These are phyloP conservation scores for Tridacna crocea DNA, from an alignment of 2,888 invertebrate species.

Conservation along the genomic window DNA sequence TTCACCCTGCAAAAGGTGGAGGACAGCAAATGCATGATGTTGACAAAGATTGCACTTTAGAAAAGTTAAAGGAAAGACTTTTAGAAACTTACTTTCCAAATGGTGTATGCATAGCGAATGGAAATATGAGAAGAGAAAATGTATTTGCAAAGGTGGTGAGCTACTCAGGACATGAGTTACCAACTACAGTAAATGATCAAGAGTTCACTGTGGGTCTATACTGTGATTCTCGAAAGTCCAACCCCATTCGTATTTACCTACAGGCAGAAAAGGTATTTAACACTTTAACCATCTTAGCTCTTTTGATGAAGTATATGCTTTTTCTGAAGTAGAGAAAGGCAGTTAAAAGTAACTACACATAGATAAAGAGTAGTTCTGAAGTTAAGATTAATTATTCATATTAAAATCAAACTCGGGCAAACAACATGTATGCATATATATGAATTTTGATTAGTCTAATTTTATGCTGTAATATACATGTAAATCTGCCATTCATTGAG, in stretches of 20 bases:
- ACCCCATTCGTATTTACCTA: neutral
- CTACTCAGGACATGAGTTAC: neutral
- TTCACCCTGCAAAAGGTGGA: neutral
- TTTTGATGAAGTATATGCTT: no score
- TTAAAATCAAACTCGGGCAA: no score
- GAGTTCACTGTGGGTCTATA: neutral
- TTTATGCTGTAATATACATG: no score
- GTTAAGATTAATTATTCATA: no score
- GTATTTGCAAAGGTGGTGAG: neutral
- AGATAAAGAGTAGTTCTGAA: no score
- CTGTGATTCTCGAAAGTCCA: neutral
- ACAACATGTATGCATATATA: no score
- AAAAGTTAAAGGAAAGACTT: neutral
- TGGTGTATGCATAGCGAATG: slow-evolving; percentile 4
- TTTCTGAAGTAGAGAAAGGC: no score
- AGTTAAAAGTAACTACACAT: no score
- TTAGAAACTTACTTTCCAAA: neutral
- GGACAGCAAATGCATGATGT: neutral
- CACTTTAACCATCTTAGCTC: neutral
- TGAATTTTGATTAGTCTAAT: no score
- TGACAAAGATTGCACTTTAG: neutral
- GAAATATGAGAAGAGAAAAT: neutral
- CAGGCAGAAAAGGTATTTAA: slow-evolving; percentile 2
- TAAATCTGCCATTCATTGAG: no score
- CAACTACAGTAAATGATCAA: neutral